Evolutionary conservation across 2,888 invertebrate genomes (phyloP).

Genomic region (Tetragonisca angustula): DNA sequence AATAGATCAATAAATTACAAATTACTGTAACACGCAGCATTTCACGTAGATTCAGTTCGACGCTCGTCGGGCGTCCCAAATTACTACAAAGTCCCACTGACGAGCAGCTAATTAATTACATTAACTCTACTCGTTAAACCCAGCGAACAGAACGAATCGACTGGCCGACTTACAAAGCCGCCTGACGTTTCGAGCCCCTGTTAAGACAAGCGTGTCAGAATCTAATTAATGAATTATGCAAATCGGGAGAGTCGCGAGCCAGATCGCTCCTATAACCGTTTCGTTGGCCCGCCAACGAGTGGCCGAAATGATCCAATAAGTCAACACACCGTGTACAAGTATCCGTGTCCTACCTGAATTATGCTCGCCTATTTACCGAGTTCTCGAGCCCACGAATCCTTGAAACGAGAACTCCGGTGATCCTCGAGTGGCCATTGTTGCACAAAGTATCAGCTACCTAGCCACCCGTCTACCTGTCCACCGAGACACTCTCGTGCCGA

Average conservation of each 20-base stretch:
- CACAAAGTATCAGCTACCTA: slow-evolving; percentile 65
- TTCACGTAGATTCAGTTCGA: no score
- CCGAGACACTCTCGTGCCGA: slow-evolving; percentile 59
- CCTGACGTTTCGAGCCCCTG: slow-evolving; percentile 27
- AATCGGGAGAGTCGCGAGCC: neutral
- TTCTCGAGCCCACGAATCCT: slow-evolving; percentile 40
- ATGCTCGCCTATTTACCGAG: slow-evolving; percentile 60
- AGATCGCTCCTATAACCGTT: neutral
- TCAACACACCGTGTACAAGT: slow-evolving; percentile 35
- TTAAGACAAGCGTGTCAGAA: slow-evolving; percentile 49
- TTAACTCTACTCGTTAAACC: neutral
- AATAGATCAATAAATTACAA: neutral
- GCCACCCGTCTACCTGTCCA: slow-evolving; percentile 63
- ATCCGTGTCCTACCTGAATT: slow-evolving; percentile 48
- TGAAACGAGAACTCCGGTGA: slow-evolving; percentile 47
- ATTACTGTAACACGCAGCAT: neutral
- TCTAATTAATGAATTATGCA: slow-evolving; percentile 50
- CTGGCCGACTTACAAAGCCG: neutral
- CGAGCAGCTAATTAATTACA: neutral
- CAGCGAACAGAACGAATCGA: slow-evolving; percentile 35
- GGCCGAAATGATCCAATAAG: slow-evolving; percentile 40
- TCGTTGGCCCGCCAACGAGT: slow-evolving; percentile 20
- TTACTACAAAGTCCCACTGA: neutral
- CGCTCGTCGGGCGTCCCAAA: neutral
- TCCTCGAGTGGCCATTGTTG: slow-evolving; percentile 63